Conservation (phyloP, 92 coral and sea anemone species). For the Phenganax subtilis region DNA sequence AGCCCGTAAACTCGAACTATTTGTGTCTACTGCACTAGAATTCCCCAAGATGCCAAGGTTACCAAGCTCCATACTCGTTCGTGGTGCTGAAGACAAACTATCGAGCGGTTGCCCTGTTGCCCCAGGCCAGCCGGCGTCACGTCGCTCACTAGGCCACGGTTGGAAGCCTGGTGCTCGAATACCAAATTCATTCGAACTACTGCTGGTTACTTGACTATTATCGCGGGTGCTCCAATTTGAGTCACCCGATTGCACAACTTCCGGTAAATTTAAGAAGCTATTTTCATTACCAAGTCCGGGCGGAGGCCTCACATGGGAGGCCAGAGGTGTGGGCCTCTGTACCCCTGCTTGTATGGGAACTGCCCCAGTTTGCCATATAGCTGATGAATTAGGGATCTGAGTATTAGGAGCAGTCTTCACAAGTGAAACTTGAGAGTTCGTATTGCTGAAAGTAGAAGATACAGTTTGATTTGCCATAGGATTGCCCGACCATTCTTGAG, state of each 20-base stretch:
- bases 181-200: conserved; percentile 17
- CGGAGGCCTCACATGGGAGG: conserved; percentile 81
- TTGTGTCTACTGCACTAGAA: conserved; percentile 6
- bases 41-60: conserved; percentile 8
- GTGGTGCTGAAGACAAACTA: conserved; percentile 23
- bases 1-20: not conserved
- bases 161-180: conserved; percentile 12
- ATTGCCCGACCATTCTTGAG: conserved; percentile 42
- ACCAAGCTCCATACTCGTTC: conserved; percentile 24
- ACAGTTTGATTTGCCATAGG: not conserved
- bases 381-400: conserved; percentile 30
- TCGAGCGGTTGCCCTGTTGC: conserved; percentile 37
- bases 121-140: conserved; percentile 37
- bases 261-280: conserved; percentile 62
- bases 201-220: conserved; percentile 50
- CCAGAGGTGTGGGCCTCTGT: conserved; percentile 29
- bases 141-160: conserved; percentile 22
- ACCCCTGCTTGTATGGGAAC: conserved; percentile 31
- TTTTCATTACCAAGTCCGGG: conserved; percentile 75
- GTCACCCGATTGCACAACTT: conserved; percentile 39
- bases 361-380: conserved; percentile 46
- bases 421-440: conserved; percentile 7
- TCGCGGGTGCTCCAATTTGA: conserved; percentile 35
- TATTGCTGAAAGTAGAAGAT: conserved; percentile 10
- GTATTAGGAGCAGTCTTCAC: conserved; percentile 33